Percentiles rank a stretch among this genome's conserved stretches.
Evolutionary conservation across 2,797 vertebrate genomes (phyloP).

Genomic region (Sebastiscus tertius): DNA sequence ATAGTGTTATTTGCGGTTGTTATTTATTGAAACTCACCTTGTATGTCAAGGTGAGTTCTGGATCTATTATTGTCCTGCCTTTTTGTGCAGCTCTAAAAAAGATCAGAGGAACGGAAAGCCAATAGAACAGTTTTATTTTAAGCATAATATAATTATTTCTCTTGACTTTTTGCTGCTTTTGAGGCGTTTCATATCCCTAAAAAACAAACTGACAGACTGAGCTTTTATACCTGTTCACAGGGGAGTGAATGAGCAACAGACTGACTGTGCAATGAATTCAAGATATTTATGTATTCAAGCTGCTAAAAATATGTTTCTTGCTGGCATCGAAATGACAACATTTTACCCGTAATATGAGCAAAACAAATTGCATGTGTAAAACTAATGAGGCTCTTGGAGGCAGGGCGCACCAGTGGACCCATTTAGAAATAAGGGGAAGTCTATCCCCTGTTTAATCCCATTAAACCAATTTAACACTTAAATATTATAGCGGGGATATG

Average conservation of each 20-base stretch:
- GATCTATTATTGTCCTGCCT: not conserved
- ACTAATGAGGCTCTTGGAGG: not conserved
- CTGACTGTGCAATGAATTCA: not conserved
- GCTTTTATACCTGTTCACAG: not conserved
- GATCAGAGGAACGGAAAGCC: not conserved
- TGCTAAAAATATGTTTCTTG: not conserved
- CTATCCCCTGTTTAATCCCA: constrained; percentile 26
- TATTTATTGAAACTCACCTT: constrained; percentile 21
- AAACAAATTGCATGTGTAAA: not conserved
- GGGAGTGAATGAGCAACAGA: not conserved
- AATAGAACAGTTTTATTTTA: not conserved
- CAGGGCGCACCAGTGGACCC: not conserved
- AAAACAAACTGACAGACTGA: not conserved
- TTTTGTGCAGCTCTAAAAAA: not conserved
- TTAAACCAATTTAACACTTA: constrained; percentile 12
- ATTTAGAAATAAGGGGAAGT: not conserved
- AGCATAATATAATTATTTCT: not conserved
- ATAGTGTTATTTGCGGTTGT: not conserved
- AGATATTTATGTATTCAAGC: not conserved
- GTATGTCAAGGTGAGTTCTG: constrained; percentile 13
- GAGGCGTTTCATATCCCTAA: not conserved
- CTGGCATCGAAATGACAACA: not conserved
- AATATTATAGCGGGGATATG: not conserved
- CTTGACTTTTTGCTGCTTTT: not conserved
- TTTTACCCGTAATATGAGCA: not conserved